These are phyloP conservation scores for Apis mellifera DNA, from an alignment of 1,140 invertebrate genomes.

Conservation along the genomic window DNA sequence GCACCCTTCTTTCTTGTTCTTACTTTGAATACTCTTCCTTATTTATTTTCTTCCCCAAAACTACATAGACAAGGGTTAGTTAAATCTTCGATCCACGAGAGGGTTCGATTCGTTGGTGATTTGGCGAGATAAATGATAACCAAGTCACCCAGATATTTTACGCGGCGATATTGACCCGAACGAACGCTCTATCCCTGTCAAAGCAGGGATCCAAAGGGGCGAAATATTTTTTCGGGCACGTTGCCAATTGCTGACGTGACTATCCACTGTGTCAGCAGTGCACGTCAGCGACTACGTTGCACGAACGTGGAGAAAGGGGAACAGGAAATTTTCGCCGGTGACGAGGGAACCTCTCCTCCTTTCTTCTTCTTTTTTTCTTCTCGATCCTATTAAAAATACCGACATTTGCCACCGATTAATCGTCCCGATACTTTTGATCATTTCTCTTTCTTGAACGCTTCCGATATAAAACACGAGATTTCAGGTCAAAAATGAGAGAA, in stretches of 20 bases:
- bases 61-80: no score
- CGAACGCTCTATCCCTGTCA: conserved; percentile 28
- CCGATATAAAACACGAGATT: no score
- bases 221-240: conserved; percentile 62
- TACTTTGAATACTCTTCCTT: no score
- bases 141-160: conserved; percentile 32
- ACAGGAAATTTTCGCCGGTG: conserved; percentile 21
- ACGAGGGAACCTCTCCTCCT: conserved; percentile 3
- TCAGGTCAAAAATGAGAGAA: no score
- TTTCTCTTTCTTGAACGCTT: no score
- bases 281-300: conserved; percentile 49
- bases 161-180: conserved; percentile 38
- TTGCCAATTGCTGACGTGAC: conserved; percentile 58
- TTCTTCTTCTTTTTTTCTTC: not conserved
- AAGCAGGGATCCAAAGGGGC: conserved; percentile 36
- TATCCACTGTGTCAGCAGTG: conserved; percentile 50
- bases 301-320: conserved; percentile 27
- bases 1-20: no score
- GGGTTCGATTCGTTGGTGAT: no score
- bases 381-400: conserved; percentile 22
- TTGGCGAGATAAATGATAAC: conserved; percentile 15
- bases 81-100: no score
- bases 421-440: not conserved
- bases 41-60: no score
- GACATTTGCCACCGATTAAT: conserved; percentile 11